phyloP scores from a whole-genome alignment of 92 coral and sea anemone genomes.

The Isaurus tuberculatus region DNA sequence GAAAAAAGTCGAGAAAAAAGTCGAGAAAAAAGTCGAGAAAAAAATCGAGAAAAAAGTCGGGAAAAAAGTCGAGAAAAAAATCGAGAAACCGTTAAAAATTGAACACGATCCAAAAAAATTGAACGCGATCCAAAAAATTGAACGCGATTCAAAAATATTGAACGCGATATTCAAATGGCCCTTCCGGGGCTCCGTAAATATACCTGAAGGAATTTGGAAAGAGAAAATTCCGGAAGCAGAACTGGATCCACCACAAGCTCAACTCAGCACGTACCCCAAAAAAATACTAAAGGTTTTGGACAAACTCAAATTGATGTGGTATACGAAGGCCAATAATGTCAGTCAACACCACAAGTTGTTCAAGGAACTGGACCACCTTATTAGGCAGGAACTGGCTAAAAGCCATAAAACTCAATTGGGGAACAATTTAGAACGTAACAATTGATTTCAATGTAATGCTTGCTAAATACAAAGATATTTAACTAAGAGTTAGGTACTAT shows the following conservation, averaged over 20 bases:
- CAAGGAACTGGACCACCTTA: conserved; percentile 58
- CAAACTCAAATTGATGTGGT: conserved; percentile 35
- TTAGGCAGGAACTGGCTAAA: conserved; percentile 60
- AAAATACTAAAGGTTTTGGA: conserved; percentile 19
- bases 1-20: too few species aligned
- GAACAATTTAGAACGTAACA: conserved; percentile 37
- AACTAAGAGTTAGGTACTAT: background rate
- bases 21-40: too few species aligned
- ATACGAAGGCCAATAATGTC: conserved; percentile 40
- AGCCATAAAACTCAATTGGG: conserved; percentile 47
- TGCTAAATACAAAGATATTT: conserved; percentile 28
- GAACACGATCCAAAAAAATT: too few species aligned
- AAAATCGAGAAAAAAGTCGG: too few species aligned
- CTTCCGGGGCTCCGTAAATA: background rate
- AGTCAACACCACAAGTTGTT: conserved; percentile 32
- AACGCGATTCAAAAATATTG: too few species aligned
- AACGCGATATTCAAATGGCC: too few species aligned
- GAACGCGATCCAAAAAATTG: too few species aligned
- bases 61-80: too few species aligned
- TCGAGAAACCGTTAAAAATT: too few species aligned
- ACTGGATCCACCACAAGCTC: conserved; percentile 22
- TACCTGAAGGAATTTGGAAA: background rate
- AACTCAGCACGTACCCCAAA: conserved; percentile 50
- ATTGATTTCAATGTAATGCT: conserved; percentile 27
- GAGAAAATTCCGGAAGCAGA: background rate